phyloP scores from a whole-genome alignment of 2,888 invertebrate species.

The Ptilodon capucinus region DNA sequence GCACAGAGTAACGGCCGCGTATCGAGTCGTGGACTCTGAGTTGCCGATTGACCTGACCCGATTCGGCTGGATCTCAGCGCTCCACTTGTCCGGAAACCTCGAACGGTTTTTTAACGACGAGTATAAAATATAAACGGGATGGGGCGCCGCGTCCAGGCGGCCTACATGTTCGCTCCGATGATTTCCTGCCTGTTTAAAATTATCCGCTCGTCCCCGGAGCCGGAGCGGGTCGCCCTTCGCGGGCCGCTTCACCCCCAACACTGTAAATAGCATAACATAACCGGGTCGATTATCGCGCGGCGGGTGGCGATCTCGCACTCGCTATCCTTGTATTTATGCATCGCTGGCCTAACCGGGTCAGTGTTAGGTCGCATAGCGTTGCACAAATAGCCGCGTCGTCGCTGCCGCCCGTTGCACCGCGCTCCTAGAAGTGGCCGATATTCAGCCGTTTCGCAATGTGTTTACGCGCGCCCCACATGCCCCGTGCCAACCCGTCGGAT shows the following conservation, averaged over 20 bases:
- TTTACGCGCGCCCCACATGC: slow-evolving; percentile 56
- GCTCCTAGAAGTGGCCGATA: slow-evolving; percentile 48
- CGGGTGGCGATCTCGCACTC: slow-evolving; percentile 34
- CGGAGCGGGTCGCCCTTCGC: slow-evolving; percentile 76
- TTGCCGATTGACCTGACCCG: slow-evolving; percentile 62
- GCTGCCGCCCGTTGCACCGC: slow-evolving; percentile 46
- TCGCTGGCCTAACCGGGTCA: slow-evolving; percentile 74
- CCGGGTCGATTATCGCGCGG: slow-evolving; percentile 44
- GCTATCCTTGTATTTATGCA: slow-evolving; percentile 73
- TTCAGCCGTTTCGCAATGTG: slow-evolving; percentile 64
- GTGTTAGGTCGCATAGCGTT: slow-evolving; percentile 79
- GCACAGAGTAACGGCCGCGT: slow-evolving; percentile 38
- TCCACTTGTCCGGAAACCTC: slow-evolving; percentile 75
- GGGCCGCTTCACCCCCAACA: slow-evolving; percentile 62
- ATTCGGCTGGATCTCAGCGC: slow-evolving; percentile 64
- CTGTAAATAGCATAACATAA: slow-evolving; percentile 53
- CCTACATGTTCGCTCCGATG: slow-evolving; percentile 75
- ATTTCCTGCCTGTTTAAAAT: slow-evolving; percentile 77
- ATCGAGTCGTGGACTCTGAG: slow-evolving; percentile 46
- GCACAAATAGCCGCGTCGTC: slow-evolving; percentile 69
- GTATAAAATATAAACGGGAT: slow-evolving; percentile 53
- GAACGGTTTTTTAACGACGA: slow-evolving; percentile 61
- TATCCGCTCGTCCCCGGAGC: slow-evolving; percentile 67
- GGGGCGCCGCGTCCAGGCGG: slow-evolving; percentile 65
- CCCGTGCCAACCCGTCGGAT: slow-evolving; percentile 65